A percentile compares a stretch with the other conserved stretches of the same genome.
Evolutionary conservation across 2,797 vertebrate genomes (phyloP).

Genomic region (Geotrypetes seraphini): DNA sequence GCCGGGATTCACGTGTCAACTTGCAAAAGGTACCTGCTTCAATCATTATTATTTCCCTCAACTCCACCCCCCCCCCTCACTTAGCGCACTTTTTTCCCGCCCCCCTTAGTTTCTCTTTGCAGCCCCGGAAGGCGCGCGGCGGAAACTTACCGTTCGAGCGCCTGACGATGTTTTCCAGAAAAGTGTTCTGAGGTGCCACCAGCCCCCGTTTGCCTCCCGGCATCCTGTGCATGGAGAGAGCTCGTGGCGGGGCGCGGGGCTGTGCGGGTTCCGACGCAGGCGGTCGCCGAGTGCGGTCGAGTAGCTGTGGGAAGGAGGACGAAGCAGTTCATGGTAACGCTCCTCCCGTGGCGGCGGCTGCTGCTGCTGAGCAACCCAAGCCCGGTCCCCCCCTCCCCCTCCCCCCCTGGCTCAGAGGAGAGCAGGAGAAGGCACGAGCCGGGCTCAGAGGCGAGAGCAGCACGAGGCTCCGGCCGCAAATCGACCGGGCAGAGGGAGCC

Average conservation of each 20-base stretch:
- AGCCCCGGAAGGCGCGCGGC: no score
- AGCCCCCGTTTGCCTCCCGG: slow-evolving; percentile 94
- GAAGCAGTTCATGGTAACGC: slow-evolving; percentile 81
- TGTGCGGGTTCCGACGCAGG: slow-evolving; percentile 27
- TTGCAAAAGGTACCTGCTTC: no score
- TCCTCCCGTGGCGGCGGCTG: slow-evolving; percentile 60
- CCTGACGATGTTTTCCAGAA: slow-evolving; percentile 93
- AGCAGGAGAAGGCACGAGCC: not conserved
- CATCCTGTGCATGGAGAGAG: slow-evolving; percentile 73
- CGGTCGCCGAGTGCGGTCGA: slow-evolving; percentile 43
- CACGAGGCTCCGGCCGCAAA: not conserved
- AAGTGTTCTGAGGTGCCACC: slow-evolving; percentile 97
- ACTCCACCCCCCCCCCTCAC: no score
- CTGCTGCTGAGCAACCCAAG: no score
- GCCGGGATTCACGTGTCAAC: no score
- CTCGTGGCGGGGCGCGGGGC: slow-evolving; percentile 29
- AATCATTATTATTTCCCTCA: no score
- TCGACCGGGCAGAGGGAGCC: no score
- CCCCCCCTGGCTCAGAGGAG: not conserved
- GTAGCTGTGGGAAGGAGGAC: slow-evolving; percentile 55
- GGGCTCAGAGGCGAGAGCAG: not conserved
- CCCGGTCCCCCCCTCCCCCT: no score
- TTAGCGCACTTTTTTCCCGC: no score
- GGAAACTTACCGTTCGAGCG: slow-evolving; percentile 84
- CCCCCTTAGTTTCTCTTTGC: no score